These are phyloP conservation scores for Thysanoteuthis rhombus DNA, from an alignment of 2,888 invertebrate species.

Conservation along the genomic window DNA sequence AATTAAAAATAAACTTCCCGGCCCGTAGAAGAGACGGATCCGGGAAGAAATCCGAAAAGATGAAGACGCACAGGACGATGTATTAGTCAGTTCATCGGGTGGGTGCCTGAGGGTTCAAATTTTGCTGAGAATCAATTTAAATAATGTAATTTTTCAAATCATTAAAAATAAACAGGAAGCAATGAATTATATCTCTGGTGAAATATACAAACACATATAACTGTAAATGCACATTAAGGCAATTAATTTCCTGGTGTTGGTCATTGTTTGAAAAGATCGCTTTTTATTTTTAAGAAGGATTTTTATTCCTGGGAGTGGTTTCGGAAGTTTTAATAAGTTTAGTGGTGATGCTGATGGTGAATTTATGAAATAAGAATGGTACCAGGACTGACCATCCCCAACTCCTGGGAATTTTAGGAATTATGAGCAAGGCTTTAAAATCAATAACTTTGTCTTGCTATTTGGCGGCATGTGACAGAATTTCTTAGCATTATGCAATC, in stretches of 20 bases:
- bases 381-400: neutral
- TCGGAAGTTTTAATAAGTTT: neutral
- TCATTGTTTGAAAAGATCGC: neutral
- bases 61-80: neutral
- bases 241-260: neutral
- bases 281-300: neutral
- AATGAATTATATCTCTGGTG: neutral
- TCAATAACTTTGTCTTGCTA: neutral
- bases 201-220: neutral
- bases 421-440: neutral
- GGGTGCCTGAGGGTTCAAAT: too few relatives aligned
- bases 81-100: neutral
- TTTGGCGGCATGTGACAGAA: neutral
- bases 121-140: neutral
- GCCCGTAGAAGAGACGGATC: neutral
- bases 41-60: neutral
- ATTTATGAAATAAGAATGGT: neutral
- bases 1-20: neutral
- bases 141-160: neutral
- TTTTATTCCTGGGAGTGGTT: neutral
- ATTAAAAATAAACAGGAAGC: neutral
- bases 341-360: neutral
- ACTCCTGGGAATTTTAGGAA: neutral
- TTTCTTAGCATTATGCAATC: neutral
- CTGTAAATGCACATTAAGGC: neutral